These are phyloP conservation scores for Pachycephus smyrnensis DNA, from an alignment of 2,888 invertebrate genomes.

Conservation along the genomic window DNA sequence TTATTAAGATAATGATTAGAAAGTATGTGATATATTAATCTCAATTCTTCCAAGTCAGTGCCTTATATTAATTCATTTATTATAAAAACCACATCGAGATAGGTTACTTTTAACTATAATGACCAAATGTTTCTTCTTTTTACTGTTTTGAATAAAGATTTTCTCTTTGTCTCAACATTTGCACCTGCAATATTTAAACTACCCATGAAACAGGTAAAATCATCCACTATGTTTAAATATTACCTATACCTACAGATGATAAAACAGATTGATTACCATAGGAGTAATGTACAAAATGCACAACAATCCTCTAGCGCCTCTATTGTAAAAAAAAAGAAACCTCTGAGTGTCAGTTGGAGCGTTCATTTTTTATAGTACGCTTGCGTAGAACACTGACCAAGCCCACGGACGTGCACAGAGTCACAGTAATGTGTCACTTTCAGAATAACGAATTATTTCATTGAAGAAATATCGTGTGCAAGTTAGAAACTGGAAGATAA, in stretches of 20 bases:
- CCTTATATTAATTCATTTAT: no score
- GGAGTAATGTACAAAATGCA: not conserved
- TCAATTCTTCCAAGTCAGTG: no score
- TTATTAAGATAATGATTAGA: constrained; percentile 17
- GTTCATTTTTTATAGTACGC: not conserved
- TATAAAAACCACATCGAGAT: no score
- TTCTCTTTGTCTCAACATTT: no score
- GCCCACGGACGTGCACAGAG: not conserved
- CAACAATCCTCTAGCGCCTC: not conserved
- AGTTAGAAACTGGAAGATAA: not conserved
- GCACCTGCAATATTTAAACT: no score
- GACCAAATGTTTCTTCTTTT: no score
- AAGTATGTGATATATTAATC: no score
- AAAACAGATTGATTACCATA: not conserved
- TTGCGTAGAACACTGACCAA: not conserved
- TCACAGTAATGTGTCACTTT: not conserved
- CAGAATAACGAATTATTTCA: not conserved
- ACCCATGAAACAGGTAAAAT: no score
- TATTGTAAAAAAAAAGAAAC: not conserved
- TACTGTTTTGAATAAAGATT: no score
- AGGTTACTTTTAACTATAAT: no score
- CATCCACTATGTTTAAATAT: no score
- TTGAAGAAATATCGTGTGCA: not conserved
- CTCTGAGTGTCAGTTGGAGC: not conserved
- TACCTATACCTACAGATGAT: not conserved